phyloP scores from a whole-genome alignment of 23 tunicate species.

The Aplidium turbinatum region DNA sequence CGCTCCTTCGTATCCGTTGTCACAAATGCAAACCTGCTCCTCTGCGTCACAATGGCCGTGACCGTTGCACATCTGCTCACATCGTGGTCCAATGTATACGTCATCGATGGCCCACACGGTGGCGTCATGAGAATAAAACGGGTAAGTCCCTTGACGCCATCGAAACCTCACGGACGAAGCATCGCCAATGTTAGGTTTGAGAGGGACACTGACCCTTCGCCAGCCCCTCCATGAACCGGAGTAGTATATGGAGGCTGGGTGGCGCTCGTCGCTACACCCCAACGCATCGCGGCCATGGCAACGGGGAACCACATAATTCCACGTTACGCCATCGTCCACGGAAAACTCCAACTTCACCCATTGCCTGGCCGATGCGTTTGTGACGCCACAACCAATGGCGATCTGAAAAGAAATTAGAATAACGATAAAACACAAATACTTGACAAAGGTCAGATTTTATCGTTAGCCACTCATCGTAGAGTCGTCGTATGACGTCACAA shows the following conservation, averaged over 20 bases:
- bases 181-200: slow-evolving; percentile 36
- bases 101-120: slow-evolving; percentile 76
- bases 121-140: background rate
- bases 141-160: slow-evolving; percentile 67
- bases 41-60: slow-evolving; percentile 63
- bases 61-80: slow-evolving; percentile 66
- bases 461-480: too few species aligned
- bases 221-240: slow-evolving; percentile 64
- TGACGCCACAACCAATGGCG: slow-evolving; percentile 51
- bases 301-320: slow-evolving; percentile 58
- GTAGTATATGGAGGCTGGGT: slow-evolving; percentile 76
- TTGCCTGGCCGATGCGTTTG: slow-evolving; percentile 19
- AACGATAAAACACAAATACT: too few species aligned
- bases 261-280: slow-evolving; percentile 51
- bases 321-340: slow-evolving; percentile 63
- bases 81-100: slow-evolving; percentile 87
- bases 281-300: slow-evolving; percentile 47
- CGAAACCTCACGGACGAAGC: slow-evolving; percentile 60
- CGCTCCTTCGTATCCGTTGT: slow-evolving; percentile 51
- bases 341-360: slow-evolving; percentile 62
- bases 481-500: too few species aligned
- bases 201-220: slow-evolving; percentile 54
- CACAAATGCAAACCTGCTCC: slow-evolving; percentile 61
- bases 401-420: slow-evolving; percentile 53
- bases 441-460: too few species aligned